Percentiles rank a stretch among this genome's conserved stretches.
Conservation (phyloP, 92 coral and sea anemone genomes). For the Parazoanthus darwini region DNA sequence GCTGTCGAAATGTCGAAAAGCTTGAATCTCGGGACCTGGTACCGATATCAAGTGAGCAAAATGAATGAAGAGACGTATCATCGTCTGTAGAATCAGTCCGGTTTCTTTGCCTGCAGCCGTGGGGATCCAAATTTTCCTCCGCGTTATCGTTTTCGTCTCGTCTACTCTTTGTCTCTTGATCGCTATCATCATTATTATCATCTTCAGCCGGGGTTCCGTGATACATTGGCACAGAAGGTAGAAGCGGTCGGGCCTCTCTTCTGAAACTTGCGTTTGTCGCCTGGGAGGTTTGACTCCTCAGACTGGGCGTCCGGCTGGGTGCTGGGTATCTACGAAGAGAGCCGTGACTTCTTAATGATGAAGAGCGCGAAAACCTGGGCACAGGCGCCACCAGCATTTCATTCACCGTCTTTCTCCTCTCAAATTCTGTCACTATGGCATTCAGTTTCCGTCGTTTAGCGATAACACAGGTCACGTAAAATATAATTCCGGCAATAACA, state of each 20-base stretch:
- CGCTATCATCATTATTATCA: neutral
- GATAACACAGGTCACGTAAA: conserved; percentile 42
- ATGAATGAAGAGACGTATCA: conserved; percentile 1
- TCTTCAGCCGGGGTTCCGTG: neutral
- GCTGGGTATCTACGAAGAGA: conserved; percentile 54
- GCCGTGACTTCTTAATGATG: conserved; percentile 44
- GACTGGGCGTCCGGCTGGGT: conserved; percentile 67
- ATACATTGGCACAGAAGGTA: conserved; percentile 37
- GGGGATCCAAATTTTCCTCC: neutral
- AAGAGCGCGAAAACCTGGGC: conserved; percentile 14
- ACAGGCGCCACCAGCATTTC: conserved; percentile 32
- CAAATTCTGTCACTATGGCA: conserved; percentile 3
- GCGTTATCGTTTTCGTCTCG: neutral
- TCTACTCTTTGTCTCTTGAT: neutral
- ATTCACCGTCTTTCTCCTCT: conserved; percentile 20
- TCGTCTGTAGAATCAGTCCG: conserved; percentile 14
- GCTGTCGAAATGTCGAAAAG: conserved; percentile 38
- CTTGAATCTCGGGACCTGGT: neutral
- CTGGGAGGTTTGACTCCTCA: conserved; percentile 60
- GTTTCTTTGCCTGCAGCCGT: neutral
- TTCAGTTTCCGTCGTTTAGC: conserved; percentile 20
- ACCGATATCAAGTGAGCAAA: conserved; percentile 4
- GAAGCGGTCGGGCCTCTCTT: conserved; percentile 25
- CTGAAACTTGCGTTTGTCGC: conserved; percentile 28
- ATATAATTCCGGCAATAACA: conserved; percentile 39